phyloP scores from a whole-genome alignment of 2,888 invertebrate species.

The Drosophila nr. perissopoda region DNA sequence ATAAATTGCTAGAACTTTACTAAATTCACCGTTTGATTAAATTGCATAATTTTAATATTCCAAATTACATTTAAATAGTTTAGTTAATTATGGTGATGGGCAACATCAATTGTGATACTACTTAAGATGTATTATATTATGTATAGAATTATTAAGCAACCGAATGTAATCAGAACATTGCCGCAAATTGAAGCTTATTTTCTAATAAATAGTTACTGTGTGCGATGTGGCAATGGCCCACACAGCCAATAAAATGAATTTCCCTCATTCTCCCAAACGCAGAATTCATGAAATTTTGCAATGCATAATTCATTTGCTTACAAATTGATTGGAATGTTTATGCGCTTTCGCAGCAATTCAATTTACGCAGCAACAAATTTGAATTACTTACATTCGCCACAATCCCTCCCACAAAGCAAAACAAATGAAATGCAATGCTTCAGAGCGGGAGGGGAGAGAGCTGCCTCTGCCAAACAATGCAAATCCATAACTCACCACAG shows the following conservation, averaged over 20 bases:
- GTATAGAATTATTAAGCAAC: background rate
- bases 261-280: slow-evolving; percentile 17
- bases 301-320: slow-evolving; percentile 70
- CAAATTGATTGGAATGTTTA: slow-evolving; percentile 72
- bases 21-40: background rate
- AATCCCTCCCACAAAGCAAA: slow-evolving; percentile 12
- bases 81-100: too few relatives aligned
- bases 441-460: background rate
- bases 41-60: background rate
- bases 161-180: background rate
- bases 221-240: background rate
- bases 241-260: slow-evolving; percentile 33
- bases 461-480: slow-evolving; percentile 46
- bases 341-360: slow-evolving; percentile 64
- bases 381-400: slow-evolving; percentile 47
- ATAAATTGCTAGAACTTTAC: background rate
- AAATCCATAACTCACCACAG: slow-evolving; percentile 48
- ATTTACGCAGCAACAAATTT: slow-evolving; percentile 68
- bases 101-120: background rate
- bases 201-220: slow-evolving; percentile 11
- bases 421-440: slow-evolving; percentile 56
- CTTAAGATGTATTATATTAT: too few relatives aligned
- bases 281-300: slow-evolving; percentile 49
- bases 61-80: background rate
- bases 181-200: slow-evolving; percentile 10